Conservation (phyloP, 2,888 invertebrate genomes). For the Philaethria dido region DNA sequence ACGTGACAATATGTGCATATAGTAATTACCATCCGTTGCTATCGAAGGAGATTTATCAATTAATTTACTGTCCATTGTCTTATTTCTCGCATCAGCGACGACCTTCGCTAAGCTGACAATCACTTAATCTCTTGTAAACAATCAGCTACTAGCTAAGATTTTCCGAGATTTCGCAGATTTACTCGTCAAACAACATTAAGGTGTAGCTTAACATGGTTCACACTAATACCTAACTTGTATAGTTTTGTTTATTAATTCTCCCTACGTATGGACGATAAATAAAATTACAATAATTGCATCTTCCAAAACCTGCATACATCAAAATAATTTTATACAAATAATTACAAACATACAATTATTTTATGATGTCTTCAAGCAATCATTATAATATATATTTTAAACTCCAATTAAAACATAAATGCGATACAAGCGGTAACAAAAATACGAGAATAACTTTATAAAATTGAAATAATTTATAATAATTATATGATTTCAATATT, state of each 20-base stretch:
- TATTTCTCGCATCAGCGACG: conserved; percentile 65
- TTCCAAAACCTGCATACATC: not conserved
- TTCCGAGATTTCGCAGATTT: conserved; percentile 36
- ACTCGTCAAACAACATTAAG: conserved; percentile 27
- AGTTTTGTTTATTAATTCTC: not conserved
- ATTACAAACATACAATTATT: not conserved
- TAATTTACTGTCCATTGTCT: conserved; percentile 59
- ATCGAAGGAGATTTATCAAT: conserved; percentile 41
- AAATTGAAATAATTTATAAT: not conserved
- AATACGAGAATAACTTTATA: not conserved
- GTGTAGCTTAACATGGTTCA: conserved; percentile 1
- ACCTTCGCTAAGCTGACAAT: conserved; percentile 59
- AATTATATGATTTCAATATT: not conserved
- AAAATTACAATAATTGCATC: not conserved
- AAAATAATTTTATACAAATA: too few species aligned
- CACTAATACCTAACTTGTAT: not conserved
- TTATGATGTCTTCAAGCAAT: not conserved
- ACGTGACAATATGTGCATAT: conserved; percentile 14
- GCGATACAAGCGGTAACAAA: not conserved
- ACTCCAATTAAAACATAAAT: not conserved
- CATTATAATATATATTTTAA: too few species aligned
- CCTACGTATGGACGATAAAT: not conserved
- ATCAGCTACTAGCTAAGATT: conserved; percentile 49
- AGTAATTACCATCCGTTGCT: conserved; percentile 22
- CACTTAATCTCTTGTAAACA: conserved; percentile 49